A percentile compares a stretch with the other conserved stretches of the same genome.
phyloP scores from a whole-genome alignment of 2,888 invertebrate genomes.

The Neoitamus cyanurus region DNA sequence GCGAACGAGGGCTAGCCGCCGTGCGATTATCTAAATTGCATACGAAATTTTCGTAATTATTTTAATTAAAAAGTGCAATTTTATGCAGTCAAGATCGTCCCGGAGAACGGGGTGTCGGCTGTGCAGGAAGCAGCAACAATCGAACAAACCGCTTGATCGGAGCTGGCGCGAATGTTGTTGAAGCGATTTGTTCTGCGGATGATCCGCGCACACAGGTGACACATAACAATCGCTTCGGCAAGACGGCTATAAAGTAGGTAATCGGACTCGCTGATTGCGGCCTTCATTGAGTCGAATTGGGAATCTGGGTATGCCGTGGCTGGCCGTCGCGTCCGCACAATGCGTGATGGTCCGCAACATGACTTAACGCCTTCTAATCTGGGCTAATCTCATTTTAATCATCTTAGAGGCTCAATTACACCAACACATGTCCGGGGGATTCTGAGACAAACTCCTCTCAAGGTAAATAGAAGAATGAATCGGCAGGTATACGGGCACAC shows the following conservation, averaged over 20 bases:
- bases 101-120: neutral
- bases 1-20: constrained; percentile 47
- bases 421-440: constrained; percentile 24
- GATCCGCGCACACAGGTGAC: neutral
- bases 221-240: neutral
- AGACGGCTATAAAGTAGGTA: neutral
- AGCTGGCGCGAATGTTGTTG: neutral
- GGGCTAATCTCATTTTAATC: constrained; percentile 47
- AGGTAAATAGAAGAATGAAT: constrained; percentile 6
- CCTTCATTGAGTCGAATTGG: constrained; percentile 10
- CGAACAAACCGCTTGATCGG: neutral
- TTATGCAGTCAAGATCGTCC: constrained; percentile 52
- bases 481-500: neutral
- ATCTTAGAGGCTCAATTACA: constrained; percentile 33
- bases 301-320: neutral
- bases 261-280: constrained; percentile 25
- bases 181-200: neutral
- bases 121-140: neutral
- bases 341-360: neutral
- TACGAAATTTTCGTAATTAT: constrained; percentile 63
- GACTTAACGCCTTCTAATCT: constrained; percentile 46
- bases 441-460: neutral
- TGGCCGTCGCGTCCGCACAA: neutral
- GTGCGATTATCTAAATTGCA: constrained; percentile 67
- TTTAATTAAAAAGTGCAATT: constrained; percentile 67